Base-by-base conservation (phyloP, 2,888 invertebrate species). In the Polietes domitor region DNA sequence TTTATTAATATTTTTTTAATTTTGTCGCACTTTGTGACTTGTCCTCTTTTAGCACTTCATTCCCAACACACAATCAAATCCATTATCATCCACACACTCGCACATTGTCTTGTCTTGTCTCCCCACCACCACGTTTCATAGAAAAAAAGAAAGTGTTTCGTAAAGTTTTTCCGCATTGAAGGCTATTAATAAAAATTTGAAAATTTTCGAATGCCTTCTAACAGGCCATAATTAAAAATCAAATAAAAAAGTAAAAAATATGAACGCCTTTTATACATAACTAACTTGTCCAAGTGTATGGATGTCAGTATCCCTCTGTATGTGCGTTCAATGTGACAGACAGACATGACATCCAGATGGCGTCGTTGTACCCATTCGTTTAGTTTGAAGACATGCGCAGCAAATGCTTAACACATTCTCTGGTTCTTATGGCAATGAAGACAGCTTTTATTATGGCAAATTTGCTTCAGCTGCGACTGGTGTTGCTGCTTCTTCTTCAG, bases 291-390 rank as follows among this genome's bases (percentile, higher is more conserved):
- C 63, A 9, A 63, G 17, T 12, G 7, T 74, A 55, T 70, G 10
- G 41, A 47, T 32, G 19, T 58, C 1, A 12, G 15, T 26, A 37
- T 26, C 19, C 24, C 0, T 0, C 12, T 32, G 53, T 37, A 15
- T 53, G 55, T 73, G 7, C 19, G 65, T 65, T 63, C 63, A 63
- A 32, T 32, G 32, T 32, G 17, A 19, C 32, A 32, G 32, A 77
- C 55, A 74, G 63, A 77, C 74, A 79, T 85, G 85, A 85, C 85
- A 85, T 79, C 61, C 85, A 86, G 81, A 81, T 85, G 82, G 85
- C 85, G 71, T 82, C 77, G 73, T 58, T 75, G 10, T 12, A n/a
- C 43, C 41, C 53, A 76, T 80, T 70, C 68, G 76, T 73, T 80
- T 32, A 73, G 55, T 74, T 70, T 63, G 72, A 32, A 74, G 70